Base-by-base conservation (phyloP, 2,113 vertebrate species). In the Tragelaphus buxtoni region DNA sequence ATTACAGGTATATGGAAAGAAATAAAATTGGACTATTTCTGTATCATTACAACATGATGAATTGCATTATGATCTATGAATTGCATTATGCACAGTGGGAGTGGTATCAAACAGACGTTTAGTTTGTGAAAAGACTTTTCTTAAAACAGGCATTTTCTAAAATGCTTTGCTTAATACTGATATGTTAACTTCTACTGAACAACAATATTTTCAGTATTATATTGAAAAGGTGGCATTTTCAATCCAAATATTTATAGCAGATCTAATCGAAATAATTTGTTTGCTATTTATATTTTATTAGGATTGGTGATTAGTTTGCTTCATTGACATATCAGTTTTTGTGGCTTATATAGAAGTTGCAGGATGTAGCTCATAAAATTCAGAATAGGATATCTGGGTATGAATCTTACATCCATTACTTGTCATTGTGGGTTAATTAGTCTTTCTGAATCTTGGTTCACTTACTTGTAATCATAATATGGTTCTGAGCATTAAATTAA, bases 1-100 rank as follows among this genome's bases (percentile, higher is more conserved):
- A 83, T 94, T 93, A 87, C 9, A 94, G 53, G 42, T 94, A 9
- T 87, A 32, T n/a, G 35, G 51, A 92, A 92, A 96, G 90, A 94
- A 94, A 86, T 80, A 13, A 87, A 94, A 89, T 60, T 2, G 91
- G 30, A 42, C 16, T 69, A 56, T 92, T 97, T 88, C 22, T 83
- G 76, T 90, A 92, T 80, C 56, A 79, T 58, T 92, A 13, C 3
- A 88, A 17, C 28, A 10, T 87, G 26, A 56, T 65, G 16, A 92
- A 58, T 20, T 74, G 9, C 22, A 81, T 81, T 4, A 53, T 49
- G 26, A 7, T 80, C 42, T 60, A 86, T 61, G 14, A 91, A 60
- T 17, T 69, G 12, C 26, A 74, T 83, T 6, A 51, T 53, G 22
- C 16, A 92, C 9, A 51, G 28, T 93, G 5, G 12, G 49, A 42